phyloP scores from a whole-genome alignment of 2,113 vertebrate species.

The Irena cyanogastra region DNA sequence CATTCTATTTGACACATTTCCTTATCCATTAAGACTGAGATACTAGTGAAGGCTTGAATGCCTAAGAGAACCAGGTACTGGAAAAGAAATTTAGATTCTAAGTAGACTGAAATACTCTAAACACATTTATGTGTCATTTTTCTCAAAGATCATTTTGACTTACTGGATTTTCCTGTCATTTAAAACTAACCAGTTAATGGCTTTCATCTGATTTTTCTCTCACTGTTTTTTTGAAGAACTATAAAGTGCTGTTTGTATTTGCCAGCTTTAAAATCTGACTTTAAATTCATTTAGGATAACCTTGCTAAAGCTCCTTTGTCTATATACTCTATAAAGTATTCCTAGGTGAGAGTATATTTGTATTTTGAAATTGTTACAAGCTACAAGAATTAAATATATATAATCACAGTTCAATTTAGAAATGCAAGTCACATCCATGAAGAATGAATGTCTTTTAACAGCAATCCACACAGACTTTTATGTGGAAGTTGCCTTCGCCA shows the following conservation, averaged over 20 bases:
- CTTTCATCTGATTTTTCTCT: neutral
- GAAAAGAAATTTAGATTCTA: neutral
- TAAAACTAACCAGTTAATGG: neutral
- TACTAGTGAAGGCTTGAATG: neutral
- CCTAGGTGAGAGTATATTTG: neutral
- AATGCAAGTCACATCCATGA: neutral
- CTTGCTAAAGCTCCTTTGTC: neutral
- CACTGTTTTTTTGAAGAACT: neutral
- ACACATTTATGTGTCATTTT: neutral
- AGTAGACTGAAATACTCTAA: neutral
- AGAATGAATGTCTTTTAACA: neutral
- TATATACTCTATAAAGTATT: neutral
- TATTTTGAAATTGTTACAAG: neutral
- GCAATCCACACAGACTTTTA: neutral
- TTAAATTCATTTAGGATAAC: neutral
- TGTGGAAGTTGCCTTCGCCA: neutral
- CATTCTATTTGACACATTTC: neutral
- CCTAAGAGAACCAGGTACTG: neutral
- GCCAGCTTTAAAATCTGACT: neutral
- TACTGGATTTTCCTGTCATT: neutral
- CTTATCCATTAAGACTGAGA: neutral
- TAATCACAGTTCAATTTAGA: neutral
- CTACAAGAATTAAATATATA: neutral
- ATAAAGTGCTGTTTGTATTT: neutral
- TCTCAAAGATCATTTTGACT: neutral